Evolutionary conservation across 2,113 vertebrate species (phyloP).

Genomic region (Hystrix brachyura): DNA sequence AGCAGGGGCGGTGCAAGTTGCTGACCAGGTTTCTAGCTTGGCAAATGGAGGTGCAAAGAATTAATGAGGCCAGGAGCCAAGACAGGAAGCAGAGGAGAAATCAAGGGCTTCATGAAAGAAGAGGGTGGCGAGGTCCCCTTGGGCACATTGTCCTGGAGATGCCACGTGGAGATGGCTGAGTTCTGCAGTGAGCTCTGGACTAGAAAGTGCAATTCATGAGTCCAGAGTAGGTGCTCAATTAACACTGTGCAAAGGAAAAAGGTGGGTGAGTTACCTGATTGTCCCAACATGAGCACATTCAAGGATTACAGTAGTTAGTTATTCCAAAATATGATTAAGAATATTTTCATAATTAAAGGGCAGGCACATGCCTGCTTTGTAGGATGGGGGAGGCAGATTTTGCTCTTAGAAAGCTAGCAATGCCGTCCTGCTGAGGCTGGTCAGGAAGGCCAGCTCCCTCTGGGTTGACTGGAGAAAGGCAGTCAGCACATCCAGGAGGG

Average conservation of each 20-base stretch:
- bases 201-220: neutral
- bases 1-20: neutral
- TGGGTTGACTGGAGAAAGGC: neutral
- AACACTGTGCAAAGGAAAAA: neutral
- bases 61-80: neutral
- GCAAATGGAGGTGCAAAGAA: fast-evolving
- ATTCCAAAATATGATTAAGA: neutral
- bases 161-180: neutral
- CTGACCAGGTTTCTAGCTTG: neutral
- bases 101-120: neutral
- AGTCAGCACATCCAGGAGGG: neutral
- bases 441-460: neutral
- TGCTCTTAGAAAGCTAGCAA: neutral
- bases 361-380: neutral
- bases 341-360: neutral
- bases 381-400: neutral
- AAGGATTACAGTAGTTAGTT: neutral
- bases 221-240: neutral
- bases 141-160: neutral
- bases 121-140: fast-evolving
- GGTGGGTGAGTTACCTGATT: neutral
- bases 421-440: neutral
- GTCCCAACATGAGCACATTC: neutral
- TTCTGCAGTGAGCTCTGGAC: neutral
- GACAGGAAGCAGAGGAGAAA: neutral